A percentile compares a stretch with the other conserved stretches of the same genome.
phyloP scores from a whole-genome alignment of 2,888 invertebrate genomes.

The Axea sp. region DNA sequence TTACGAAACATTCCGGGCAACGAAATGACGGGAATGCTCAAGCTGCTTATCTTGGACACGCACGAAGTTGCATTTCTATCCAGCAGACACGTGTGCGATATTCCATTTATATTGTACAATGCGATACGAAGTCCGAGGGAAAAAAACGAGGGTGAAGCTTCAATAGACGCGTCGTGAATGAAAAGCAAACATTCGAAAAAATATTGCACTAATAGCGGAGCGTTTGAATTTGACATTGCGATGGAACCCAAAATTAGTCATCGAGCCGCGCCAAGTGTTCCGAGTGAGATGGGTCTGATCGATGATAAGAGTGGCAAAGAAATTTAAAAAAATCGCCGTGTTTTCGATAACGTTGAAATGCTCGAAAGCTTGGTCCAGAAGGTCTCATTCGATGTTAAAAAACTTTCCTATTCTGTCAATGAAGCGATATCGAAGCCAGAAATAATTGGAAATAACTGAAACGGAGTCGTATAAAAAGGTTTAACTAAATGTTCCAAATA shows the following conservation, averaged over 20 bases:
- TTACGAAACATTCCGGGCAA: conserved; percentile 17
- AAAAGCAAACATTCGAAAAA: conserved; percentile 32
- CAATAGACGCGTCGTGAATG: conserved; percentile 15
- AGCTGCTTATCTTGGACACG: conserved; percentile 14
- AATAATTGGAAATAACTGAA: too few species aligned
- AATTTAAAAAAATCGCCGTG: conserved; percentile 14
- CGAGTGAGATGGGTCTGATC: conserved; percentile 12
- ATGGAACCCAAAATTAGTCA: conserved; percentile 22
- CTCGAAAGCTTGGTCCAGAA: not conserved
- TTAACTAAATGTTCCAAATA: too few species aligned
- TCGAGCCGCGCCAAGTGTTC: not conserved
- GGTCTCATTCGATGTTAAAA: too few species aligned
- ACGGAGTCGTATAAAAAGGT: too few species aligned
- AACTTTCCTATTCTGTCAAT: too few species aligned
- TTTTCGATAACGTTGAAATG: conserved; percentile 1
- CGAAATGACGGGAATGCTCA: conserved; percentile 3
- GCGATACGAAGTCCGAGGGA: not conserved
- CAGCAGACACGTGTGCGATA: conserved; percentile 3
- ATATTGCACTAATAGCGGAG: conserved; percentile 15
- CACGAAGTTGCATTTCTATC: conserved; percentile 19
- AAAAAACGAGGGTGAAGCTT: conserved; percentile 10
- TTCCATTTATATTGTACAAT: conserved; percentile 8
- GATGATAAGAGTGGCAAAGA: conserved; percentile 27
- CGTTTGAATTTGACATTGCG: conserved; percentile 19
- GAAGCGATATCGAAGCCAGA: too few species aligned